phyloP scores from a whole-genome alignment of 2,888 invertebrate genomes.

The Heteromurus nitidus region DNA sequence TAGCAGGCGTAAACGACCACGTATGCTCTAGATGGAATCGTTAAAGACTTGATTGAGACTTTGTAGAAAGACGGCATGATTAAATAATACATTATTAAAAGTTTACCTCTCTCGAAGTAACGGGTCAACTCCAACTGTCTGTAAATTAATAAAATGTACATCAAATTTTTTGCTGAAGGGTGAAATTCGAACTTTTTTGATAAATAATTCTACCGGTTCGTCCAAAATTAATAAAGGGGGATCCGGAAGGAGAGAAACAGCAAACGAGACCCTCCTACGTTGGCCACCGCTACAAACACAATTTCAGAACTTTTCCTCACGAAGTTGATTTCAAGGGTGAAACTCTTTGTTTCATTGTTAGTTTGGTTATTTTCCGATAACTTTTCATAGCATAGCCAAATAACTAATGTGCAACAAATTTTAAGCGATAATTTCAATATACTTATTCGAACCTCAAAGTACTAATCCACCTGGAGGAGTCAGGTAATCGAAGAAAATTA shows the following conservation, averaged over 20 bases:
- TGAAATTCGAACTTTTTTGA: constrained; percentile 1
- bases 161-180: neutral
- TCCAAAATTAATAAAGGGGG: constrained; percentile 84
- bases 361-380: too few species aligned
- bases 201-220: constrained; percentile 86
- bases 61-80: neutral
- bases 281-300: constrained; percentile 76
- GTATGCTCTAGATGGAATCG: neutral
- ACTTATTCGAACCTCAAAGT: constrained; percentile 12
- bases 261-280: constrained; percentile 76
- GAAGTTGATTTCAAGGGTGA: neutral
- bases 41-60: neutral
- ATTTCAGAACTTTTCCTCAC: neutral
- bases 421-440: neutral
- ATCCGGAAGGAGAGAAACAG: constrained; percentile 76
- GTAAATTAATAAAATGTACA: neutral
- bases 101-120: constrained; percentile 17
- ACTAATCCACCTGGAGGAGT: constrained; percentile 74
- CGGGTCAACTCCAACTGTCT: constrained; percentile 46
- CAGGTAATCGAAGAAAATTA: constrained; percentile 92
- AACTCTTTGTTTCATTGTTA: neutral
- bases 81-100: neutral
- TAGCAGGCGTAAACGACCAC: too few species aligned
- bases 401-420: neutral
- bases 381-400: neutral